Evolutionary conservation across 2,888 invertebrate genomes (phyloP).

Genomic region (Agrotis puta): DNA sequence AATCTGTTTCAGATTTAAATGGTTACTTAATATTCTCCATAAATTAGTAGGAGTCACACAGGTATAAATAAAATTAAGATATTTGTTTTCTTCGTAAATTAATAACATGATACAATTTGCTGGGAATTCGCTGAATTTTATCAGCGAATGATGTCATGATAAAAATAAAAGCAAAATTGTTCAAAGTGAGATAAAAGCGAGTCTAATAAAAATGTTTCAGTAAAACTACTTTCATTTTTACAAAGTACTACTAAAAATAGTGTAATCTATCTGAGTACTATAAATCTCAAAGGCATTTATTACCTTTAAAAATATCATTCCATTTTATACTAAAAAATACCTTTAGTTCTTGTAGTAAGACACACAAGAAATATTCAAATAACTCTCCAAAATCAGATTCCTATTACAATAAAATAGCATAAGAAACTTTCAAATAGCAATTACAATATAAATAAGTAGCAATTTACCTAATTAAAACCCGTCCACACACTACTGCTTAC

Average conservation of each 20-base stretch:
- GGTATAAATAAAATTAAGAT: neutral
- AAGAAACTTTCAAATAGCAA: constrained; percentile 46
- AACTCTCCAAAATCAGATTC: constrained; percentile 10
- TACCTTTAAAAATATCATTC: neutral
- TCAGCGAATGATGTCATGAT: neutral
- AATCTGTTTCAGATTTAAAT: neutral
- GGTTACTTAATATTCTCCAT: neutral
- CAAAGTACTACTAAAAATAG: neutral
- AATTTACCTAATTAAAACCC: constrained; percentile 72
- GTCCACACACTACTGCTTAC: constrained; percentile 63
- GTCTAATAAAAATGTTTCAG: neutral
- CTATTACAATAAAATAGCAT: constrained; percentile 15
- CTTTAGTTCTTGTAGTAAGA: neutral
- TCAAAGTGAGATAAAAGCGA: neutral
- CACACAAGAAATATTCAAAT: neutral
- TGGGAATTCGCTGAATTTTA: too few relatives aligned
- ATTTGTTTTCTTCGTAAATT: neutral
- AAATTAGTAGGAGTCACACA: too few relatives aligned
- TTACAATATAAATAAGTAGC: constrained; percentile 47
- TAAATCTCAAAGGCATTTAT: neutral
- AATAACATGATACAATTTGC: too few relatives aligned
- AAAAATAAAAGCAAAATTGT: neutral
- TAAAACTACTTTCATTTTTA: neutral
- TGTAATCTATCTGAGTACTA: neutral
- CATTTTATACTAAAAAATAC: neutral